phyloP scores from a whole-genome alignment of 1,140 invertebrate species.

The Scylla paramamosain region DNA sequence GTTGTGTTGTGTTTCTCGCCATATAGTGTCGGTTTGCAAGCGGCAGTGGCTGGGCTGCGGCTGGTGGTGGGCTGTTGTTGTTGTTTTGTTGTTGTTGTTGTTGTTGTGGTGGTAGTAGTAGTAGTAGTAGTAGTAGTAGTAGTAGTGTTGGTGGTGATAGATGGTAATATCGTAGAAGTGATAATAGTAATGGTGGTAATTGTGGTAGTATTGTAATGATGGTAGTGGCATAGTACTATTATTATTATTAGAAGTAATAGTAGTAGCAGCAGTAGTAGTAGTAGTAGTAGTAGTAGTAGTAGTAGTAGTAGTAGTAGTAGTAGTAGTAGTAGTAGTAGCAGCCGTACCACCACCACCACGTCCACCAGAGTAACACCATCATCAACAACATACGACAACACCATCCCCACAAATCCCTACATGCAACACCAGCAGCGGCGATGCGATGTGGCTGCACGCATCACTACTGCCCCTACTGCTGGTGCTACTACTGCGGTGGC shows the following conservation, averaged over 20 bases:
- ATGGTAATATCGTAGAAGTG: no score
- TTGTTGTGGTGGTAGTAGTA: no score
- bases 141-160: neutral
- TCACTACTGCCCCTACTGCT: no score
- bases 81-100: no score
- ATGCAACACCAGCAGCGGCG: no score
- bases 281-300: conserved; percentile 14
- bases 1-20: neutral
- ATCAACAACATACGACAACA: no score
- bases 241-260: neutral
- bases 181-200: neutral
- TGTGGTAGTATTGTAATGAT: neutral
- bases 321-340: conserved; percentile 8
- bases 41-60: neutral
- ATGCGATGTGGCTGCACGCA: no score
- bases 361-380: no score
- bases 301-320: conserved; percentile 22
- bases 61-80: no score
- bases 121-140: no score
- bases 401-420: no score
- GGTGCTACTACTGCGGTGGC: neutral
- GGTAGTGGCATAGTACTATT: neutral
- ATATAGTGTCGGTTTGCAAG: neutral
- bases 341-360: no score
- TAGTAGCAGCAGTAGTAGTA: neutral